Evolutionary conservation across 2,888 invertebrate species (phyloP).

Genomic region (Megamerina dolium): DNA sequence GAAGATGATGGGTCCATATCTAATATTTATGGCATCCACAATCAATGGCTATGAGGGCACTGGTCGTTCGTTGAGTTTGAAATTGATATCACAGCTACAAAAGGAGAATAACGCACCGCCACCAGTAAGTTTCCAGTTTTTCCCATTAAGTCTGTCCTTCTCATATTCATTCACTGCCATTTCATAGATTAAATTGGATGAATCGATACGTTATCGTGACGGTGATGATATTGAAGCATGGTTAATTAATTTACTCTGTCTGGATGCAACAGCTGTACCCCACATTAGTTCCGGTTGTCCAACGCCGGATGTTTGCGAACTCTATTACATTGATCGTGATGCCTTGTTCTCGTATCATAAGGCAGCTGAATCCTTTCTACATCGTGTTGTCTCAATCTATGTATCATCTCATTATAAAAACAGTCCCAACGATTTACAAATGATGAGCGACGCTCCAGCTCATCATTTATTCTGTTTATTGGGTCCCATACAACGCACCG

Average conservation of each 20-base stretch:
- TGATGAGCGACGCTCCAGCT: conserved; percentile 97
- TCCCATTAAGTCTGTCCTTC: background rate
- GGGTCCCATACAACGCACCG: conserved; percentile 71
- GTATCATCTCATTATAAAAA: conserved; percentile 99
- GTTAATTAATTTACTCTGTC: conserved; percentile 84
- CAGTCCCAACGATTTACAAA: conserved; percentile 96
- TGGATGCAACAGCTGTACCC: conserved; percentile 70
- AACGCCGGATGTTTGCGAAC: conserved; percentile 79
- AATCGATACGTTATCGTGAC: conserved; percentile 88
- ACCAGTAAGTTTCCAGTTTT: conserved; percentile 51
- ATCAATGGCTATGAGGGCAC: conserved; percentile 99
- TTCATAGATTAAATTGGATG: conserved; percentile 70
- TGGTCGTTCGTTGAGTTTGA: conserved; percentile 89
- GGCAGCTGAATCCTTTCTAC: conserved; percentile 87
- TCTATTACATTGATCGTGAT: conserved; percentile 84
- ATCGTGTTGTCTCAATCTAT: conserved; percentile 85
- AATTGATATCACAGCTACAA: conserved; percentile 83
- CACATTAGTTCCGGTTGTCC: conserved; percentile 74
- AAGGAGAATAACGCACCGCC: conserved; percentile 57
- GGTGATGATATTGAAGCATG: conserved; percentile 86
- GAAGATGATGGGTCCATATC: conserved; percentile 80
- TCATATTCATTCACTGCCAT: background rate
- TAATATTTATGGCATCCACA: conserved; percentile 93
- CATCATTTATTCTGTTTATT: conserved; percentile 94
- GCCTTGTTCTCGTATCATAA: conserved; percentile 95